Evolutionary conservation across 2,888 invertebrate genomes (phyloP).

Genomic region (Sphaeridia pumilis): DNA sequence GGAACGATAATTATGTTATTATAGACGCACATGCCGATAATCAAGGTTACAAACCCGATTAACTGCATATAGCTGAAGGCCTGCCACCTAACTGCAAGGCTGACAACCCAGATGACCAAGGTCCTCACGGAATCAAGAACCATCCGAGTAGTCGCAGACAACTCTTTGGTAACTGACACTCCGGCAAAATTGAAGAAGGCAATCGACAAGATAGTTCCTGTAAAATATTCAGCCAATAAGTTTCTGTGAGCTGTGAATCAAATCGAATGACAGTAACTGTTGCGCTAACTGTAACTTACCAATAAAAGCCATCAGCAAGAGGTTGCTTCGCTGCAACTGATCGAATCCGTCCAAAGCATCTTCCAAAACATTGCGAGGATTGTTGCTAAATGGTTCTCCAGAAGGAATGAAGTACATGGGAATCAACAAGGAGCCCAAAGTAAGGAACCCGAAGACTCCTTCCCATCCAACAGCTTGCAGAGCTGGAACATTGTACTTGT

Average conservation of each 20-base stretch:
- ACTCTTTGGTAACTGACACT: conserved; percentile 81
- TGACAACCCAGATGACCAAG: conserved; percentile 77
- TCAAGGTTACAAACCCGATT: conserved; percentile 62
- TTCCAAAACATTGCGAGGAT: conserved; percentile 63
- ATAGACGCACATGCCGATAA: conserved; percentile 73
- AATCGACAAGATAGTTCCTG: conserved; percentile 70
- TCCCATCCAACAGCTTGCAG: conserved; percentile 87
- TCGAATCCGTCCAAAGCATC: conserved; percentile 71
- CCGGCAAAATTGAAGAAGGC: conserved; percentile 90
- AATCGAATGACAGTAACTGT: neutral
- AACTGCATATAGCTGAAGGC: conserved; percentile 65
- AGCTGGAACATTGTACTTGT: conserved; percentile 71
- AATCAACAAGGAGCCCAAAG: conserved; percentile 52
- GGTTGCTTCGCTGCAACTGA: conserved; percentile 58
- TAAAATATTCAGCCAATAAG: conserved; percentile 32
- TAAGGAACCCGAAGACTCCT: conserved; percentile 60
- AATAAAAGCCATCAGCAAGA: conserved; percentile 53
- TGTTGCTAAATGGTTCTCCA: conserved; percentile 61
- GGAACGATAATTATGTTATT: conserved; percentile 45
- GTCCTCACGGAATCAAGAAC: conserved; percentile 80
- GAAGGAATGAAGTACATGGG: conserved; percentile 72
- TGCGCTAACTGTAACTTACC: conserved; percentile 40
- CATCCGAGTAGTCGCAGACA: conserved; percentile 84
- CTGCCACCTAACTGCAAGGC: conserved; percentile 65
- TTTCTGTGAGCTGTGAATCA: no score